Evolutionary conservation across 1,140 invertebrate genomes (phyloP).

Genomic region (Chrysomallon squamiferum): DNA sequence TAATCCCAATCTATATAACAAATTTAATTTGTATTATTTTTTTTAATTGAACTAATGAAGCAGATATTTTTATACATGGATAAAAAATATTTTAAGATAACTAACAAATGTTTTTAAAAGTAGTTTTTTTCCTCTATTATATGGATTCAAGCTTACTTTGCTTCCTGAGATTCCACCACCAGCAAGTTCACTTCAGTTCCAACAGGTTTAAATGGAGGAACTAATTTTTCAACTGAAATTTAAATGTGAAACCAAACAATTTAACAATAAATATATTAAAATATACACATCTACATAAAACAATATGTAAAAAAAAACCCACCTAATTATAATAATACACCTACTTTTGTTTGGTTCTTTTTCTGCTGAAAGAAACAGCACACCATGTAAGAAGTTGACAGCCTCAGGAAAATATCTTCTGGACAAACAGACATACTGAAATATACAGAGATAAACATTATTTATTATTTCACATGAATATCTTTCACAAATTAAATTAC

Average conservation of each 20-base stretch:
- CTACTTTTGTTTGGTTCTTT: slow-evolving; percentile 45
- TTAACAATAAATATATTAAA: not conserved
- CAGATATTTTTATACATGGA: no score
- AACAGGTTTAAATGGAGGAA: slow-evolving; percentile 54
- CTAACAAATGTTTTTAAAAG: no score
- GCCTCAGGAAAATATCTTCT: slow-evolving; percentile 81
- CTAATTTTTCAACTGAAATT: slow-evolving; percentile 46
- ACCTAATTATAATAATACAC: not conserved
- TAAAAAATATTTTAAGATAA: no score
- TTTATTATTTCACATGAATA: no score
- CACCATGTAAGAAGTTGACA: slow-evolving; percentile 75
- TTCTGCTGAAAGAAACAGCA: slow-evolving; percentile 46
- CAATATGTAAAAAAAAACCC: no score
- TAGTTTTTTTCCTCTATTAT: no score
- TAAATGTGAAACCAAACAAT: not conserved
- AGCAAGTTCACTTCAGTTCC: slow-evolving; percentile 43
- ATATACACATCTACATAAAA: no score
- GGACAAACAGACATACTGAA: slow-evolving; percentile 78
- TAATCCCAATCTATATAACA: no score
- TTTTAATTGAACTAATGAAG: no score
- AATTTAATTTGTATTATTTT: no score
- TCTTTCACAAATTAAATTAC: no score
- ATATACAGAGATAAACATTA: slow-evolving; percentile 37
- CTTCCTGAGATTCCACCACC: slow-evolving; percentile 21
- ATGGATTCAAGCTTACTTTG: slow-evolving; percentile 31